Evolutionary conservation across 1,140 invertebrate genomes (phyloP).

Genomic region (Magallana gigas): DNA sequence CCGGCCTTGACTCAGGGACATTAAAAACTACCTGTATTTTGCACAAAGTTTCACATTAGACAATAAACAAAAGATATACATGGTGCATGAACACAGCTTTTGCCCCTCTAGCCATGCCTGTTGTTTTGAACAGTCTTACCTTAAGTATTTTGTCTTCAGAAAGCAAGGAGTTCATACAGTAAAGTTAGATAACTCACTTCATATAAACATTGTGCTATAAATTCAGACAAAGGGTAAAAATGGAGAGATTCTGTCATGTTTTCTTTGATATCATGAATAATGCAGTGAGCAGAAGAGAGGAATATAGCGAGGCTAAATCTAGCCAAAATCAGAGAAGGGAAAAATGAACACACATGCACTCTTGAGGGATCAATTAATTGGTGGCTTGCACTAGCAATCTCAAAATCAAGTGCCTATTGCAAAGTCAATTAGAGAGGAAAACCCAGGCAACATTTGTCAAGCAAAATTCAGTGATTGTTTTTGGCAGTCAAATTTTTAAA

Average conservation of each 20-base stretch:
- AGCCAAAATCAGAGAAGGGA: background rate
- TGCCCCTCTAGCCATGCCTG: background rate
- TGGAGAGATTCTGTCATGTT: background rate
- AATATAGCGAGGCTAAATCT: background rate
- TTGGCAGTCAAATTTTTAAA: background rate
- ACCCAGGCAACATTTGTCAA: conserved; percentile 5
- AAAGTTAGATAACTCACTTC: conserved; percentile 30
- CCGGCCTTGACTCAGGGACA: conserved; percentile 20
- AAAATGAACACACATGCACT: conserved; percentile 4
- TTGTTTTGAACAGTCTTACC: background rate
- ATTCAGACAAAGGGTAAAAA: background rate
- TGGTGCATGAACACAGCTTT: conserved; percentile 13
- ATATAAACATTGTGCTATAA: background rate
- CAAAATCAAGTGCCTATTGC: background rate
- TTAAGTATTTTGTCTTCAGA: background rate
- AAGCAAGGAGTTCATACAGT: background rate
- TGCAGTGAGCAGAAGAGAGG: background rate
- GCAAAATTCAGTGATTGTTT: background rate
- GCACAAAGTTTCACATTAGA: conserved; percentile 22
- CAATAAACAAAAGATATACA: background rate
- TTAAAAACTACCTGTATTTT: conserved; percentile 41
- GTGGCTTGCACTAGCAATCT: background rate
- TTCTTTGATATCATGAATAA: background rate
- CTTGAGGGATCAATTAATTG: background rate
- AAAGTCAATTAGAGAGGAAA: background rate